Base-by-base conservation (phyloP, 2,113 vertebrate species). In the Syngnathus scovelli region DNA sequence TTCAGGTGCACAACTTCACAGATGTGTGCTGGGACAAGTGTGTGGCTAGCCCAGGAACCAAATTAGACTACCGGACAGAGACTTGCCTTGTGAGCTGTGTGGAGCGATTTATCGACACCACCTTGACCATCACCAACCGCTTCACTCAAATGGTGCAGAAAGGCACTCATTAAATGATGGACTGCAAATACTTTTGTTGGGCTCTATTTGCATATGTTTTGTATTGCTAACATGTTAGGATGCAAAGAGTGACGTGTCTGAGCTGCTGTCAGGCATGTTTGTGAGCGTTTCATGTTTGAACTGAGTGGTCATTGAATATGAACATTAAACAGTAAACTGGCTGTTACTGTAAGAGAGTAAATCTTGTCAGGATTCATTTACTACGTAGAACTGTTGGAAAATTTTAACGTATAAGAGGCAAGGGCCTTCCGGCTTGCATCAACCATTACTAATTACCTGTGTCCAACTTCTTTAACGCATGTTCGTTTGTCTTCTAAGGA, bases 21-120 rank as follows among this genome's bases (percentile, higher is more conserved):
- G 95, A 95, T 7, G 90, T 94, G 27, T 96, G 95, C 86, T 96
- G 95, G 95, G 95, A 96, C 67, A 95, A 95, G 76, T 96, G 94
- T 46, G 82, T 95, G 81, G 94, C 95, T 19, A 93, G 91, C 58
- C 94, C 94, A 0, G 88, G 93, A 39, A 92, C 91, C 9, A 94
- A 93, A 72, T 78, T 95, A 78, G 94, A 95, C 79, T 89, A 92
- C 41, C 81, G 94, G 63, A 95, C 94, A 0, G 95, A 96, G 88
- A 87, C 90, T 0, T 96, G 94, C 59, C 89, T 96, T 23, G 90
- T 92, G 64, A 95, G 82, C 86, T 96, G 95, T 2, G 95, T 95
- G 74, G 93, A 96, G 77, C 91, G 94, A 18, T 96, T 96, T 87
- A 93, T 96, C 23, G 94, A 96, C 82, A 95, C 94, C 59, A 95